Evolutionary conservation across 2,888 invertebrate species (phyloP).

Genomic region (Troides helena): DNA sequence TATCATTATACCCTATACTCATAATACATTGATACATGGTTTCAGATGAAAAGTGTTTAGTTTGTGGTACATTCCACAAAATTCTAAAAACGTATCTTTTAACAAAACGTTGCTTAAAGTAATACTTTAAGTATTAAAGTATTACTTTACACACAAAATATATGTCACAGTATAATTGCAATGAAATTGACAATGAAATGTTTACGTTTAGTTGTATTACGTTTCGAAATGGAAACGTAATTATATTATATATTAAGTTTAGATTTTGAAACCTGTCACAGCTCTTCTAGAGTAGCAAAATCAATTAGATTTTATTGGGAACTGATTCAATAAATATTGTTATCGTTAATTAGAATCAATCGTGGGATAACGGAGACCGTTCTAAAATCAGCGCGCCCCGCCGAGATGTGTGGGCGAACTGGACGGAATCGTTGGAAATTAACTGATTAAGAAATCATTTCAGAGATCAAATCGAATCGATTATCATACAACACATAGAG

Average conservation of each 20-base stretch:
- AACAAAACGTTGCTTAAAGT: not conserved
- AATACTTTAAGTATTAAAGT: not conserved
- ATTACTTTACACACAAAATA: not conserved
- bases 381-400: conserved; percentile 62
- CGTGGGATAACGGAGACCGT: conserved; percentile 69
- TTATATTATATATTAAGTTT: conserved; percentile 37
- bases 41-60: not conserved
- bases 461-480: conserved; percentile 46
- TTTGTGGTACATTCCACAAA: not conserved
- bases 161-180: conserved; percentile 1
- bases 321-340: conserved; percentile 75
- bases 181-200: conserved; percentile 31
- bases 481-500: conserved; percentile 32
- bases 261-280: conserved; percentile 45
- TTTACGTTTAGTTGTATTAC: conserved; percentile 38
- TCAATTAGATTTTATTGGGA: conserved; percentile 77
- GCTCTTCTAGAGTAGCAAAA: conserved; percentile 57
- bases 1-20: too few species aligned
- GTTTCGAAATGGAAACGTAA: too few species aligned
- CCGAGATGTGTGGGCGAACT: conserved; percentile 56
- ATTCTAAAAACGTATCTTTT: too few species aligned
- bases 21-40: not conserved
- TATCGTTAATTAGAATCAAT: conserved; percentile 80
- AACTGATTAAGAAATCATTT: conserved; percentile 68
- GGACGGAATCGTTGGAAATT: conserved; percentile 56